phyloP scores from a whole-genome alignment of 2,113 vertebrate species.

The Hucho hucho region DNA sequence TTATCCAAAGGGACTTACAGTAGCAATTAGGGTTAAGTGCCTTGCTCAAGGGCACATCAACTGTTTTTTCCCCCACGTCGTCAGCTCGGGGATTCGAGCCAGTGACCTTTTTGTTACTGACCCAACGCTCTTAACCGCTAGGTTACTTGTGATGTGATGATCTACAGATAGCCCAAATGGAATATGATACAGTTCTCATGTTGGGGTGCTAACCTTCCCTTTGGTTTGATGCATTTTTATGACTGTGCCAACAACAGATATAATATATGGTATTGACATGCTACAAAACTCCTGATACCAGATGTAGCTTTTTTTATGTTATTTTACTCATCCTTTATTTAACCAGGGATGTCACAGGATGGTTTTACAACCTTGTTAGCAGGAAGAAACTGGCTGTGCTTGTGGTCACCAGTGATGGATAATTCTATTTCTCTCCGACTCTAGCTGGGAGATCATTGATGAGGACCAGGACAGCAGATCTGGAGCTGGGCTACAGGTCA shows the following conservation, averaged over 20 bases:
- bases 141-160: neutral
- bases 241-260: neutral
- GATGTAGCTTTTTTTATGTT: too few species aligned
- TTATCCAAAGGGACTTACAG: too few species aligned
- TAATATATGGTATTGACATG: neutral
- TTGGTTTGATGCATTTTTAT: neutral
- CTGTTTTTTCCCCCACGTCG: too few species aligned
- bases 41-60: too few species aligned
- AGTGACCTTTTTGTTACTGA: too few species aligned
- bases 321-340: too few species aligned
- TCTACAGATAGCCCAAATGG: neutral
- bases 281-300: neutral
- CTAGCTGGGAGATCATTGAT: slow-evolving; percentile 86
- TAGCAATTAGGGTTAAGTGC: too few species aligned
- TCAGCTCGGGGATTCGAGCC: too few species aligned
- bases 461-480: slow-evolving; percentile 79
- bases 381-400: too few species aligned
- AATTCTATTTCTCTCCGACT: neutral
- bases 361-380: too few species aligned
- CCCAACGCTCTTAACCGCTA: too few species aligned
- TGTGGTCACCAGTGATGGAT: neutral
- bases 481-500: slow-evolving; percentile 79
- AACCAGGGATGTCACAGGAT: too few species aligned
- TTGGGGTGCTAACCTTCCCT: neutral
- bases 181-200: neutral